phyloP scores from a whole-genome alignment of 2,113 vertebrate species.

The Xiphorhynchus elegans region DNA sequence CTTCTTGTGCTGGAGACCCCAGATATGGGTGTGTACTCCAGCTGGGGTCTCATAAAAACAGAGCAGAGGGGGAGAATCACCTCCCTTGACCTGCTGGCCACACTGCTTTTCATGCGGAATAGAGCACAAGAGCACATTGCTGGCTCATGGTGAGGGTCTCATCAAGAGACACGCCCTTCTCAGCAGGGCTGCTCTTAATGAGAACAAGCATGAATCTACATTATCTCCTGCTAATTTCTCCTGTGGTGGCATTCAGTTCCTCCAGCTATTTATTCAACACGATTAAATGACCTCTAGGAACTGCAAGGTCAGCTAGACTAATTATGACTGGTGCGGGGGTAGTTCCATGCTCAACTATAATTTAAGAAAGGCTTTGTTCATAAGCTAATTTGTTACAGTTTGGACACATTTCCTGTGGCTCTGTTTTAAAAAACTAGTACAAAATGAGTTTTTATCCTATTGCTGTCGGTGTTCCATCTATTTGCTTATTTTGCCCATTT shows the following conservation, averaged over 20 bases:
- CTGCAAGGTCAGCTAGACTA: not conserved
- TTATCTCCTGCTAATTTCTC: not conserved
- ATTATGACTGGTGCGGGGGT: not conserved
- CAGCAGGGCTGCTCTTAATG: not conserved
- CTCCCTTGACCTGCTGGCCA: fast-evolving
- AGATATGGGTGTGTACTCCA: not conserved
- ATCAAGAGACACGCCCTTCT: not conserved
- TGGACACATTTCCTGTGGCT: not conserved
- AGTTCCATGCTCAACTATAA: not conserved
- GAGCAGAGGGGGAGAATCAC: not conserved
- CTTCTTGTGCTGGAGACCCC: fast-evolving
- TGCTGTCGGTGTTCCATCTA: not conserved
- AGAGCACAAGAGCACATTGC: not conserved
- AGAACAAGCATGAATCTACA: not conserved
- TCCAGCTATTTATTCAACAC: not conserved
- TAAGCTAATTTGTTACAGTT: not conserved
- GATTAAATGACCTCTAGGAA: not conserved
- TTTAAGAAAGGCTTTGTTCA: not conserved
- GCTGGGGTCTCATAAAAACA: not conserved
- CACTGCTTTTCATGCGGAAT: not conserved
- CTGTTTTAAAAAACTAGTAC: not conserved
- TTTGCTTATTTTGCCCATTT: not conserved
- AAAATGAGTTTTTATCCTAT: not conserved
- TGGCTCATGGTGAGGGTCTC: not conserved
- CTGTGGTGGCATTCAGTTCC: not conserved